Evolutionary conservation across 2,797 vertebrate species (phyloP).

Genomic region (Amblyraja radiata): DNA sequence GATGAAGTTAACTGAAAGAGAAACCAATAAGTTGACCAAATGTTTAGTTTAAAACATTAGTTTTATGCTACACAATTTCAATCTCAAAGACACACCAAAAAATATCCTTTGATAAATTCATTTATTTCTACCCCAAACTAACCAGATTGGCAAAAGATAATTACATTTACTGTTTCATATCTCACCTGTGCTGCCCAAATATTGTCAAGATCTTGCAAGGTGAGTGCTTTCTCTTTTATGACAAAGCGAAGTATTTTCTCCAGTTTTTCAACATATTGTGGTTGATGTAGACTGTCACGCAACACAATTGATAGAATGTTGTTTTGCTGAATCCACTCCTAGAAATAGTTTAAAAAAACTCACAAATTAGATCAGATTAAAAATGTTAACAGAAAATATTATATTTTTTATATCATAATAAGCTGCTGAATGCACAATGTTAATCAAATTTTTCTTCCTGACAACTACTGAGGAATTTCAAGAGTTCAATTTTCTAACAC

Average conservation of each 20-base stretch:
- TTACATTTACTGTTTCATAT: not conserved
- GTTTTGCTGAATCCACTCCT: conserved; percentile 99
- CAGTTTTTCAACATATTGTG: conserved; percentile 96
- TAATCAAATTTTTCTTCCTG: not conserved
- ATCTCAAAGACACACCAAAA: not conserved
- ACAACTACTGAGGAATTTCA: not conserved
- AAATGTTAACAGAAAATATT: conserved; percentile 39
- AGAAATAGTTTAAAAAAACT: conserved; percentile 40
- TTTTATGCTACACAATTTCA: too few species aligned
- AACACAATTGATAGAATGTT: conserved; percentile 96
- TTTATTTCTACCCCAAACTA: not conserved
- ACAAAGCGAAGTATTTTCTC: conserved; percentile 98
- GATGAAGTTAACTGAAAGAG: not conserved
- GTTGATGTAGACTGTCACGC: conserved; percentile 96
- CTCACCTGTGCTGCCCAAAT: conserved; percentile 98
- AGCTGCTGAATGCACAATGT: not conserved
- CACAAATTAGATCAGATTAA: conserved; percentile 35
- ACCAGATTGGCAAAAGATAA: not conserved
- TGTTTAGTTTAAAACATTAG: not conserved
- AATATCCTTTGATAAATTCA: not conserved
- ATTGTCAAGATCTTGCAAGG: conserved; percentile 96
- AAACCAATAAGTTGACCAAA: not conserved
- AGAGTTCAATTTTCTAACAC: not conserved
- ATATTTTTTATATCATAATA: conserved; percentile 24
- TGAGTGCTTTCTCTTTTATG: conserved; percentile 98